Percentiles rank a stretch among this genome's conserved stretches.
phyloP scores from a whole-genome alignment of 2,888 invertebrate genomes.

The Leuctra nigra region DNA sequence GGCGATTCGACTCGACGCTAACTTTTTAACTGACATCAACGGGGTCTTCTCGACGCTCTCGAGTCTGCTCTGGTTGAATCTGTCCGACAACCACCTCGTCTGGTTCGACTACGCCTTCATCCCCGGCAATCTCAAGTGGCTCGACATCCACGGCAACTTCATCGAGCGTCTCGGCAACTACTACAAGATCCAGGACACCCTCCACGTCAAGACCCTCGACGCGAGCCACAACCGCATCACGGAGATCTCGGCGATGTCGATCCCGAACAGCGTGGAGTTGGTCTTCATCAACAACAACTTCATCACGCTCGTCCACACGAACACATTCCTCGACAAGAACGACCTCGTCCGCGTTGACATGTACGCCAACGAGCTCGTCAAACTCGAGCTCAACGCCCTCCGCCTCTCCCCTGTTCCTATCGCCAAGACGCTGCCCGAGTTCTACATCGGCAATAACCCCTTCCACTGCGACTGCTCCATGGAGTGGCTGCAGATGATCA shows the following conservation, averaged over 20 bases:
- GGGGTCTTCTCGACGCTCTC: conserved; percentile 80
- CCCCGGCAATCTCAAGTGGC: conserved; percentile 81
- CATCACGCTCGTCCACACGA: conserved; percentile 70
- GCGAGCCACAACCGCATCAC: conserved; percentile 84
- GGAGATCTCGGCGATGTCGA: conserved; percentile 74
- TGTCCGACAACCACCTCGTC: conserved; percentile 84
- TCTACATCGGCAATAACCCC: conserved; percentile 88
- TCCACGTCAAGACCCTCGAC: conserved; percentile 71
- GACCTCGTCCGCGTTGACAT: conserved; percentile 82
- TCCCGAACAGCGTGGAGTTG: conserved; percentile 82
- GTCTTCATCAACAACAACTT: conserved; percentile 86
- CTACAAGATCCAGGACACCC: conserved; percentile 65
- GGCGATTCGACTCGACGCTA: conserved; percentile 81
- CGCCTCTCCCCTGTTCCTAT: conserved; percentile 66
- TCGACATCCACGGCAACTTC: conserved; percentile 85
- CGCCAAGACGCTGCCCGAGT: conserved; percentile 73
- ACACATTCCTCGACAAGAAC: conserved; percentile 79
- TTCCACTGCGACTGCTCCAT: conserved; percentile 92
- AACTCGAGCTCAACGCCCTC: conserved; percentile 73
- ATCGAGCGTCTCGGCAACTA: conserved; percentile 84
- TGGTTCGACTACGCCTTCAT: conserved; percentile 93
- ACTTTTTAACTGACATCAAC: conserved; percentile 82
- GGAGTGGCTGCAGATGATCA: conserved; percentile 90
- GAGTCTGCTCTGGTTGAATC: conserved; percentile 79
- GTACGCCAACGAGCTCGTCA: conserved; percentile 80